Percentiles rank a stretch among this genome's conserved stretches.
Conservation (phyloP, 2,113 vertebrate genomes). For the Thalassarche chlororhynchos region DNA sequence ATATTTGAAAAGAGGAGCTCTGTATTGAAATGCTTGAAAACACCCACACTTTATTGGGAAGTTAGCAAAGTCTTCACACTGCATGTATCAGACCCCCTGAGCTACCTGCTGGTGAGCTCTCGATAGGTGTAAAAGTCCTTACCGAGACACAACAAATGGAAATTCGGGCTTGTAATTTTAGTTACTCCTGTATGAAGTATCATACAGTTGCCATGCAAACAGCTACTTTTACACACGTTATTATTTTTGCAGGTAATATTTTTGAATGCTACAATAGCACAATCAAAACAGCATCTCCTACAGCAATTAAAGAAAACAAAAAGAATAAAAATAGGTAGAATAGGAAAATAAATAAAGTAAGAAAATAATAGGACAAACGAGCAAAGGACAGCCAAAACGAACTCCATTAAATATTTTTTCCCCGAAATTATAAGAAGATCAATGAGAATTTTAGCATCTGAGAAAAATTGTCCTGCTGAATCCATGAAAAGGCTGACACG, state of each 20-base stretch:
- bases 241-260: neutral
- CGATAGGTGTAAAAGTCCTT: accelerated
- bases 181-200: neutral
- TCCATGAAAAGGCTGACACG: neutral
- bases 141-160: neutral
- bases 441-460: neutral
- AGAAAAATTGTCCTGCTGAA: neutral
- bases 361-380: neutral
- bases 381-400: neutral
- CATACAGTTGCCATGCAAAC: neutral
- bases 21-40: neutral
- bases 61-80: neutral
- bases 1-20: neutral
- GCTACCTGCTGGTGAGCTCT: neutral
- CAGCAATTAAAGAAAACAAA: neutral
- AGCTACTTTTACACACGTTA: neutral
- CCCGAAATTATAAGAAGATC: neutral
- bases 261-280: neutral
- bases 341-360: neutral
- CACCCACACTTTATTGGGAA: neutral
- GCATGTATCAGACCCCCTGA: neutral
- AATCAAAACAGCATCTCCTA: neutral
- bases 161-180: neutral
- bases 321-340: neutral
- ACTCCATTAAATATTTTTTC: neutral